Evolutionary conservation across 2,797 vertebrate genomes (phyloP), one percentile per base, ranked within the genome.

Genomic region (Arremon brunneinucha): DNA sequence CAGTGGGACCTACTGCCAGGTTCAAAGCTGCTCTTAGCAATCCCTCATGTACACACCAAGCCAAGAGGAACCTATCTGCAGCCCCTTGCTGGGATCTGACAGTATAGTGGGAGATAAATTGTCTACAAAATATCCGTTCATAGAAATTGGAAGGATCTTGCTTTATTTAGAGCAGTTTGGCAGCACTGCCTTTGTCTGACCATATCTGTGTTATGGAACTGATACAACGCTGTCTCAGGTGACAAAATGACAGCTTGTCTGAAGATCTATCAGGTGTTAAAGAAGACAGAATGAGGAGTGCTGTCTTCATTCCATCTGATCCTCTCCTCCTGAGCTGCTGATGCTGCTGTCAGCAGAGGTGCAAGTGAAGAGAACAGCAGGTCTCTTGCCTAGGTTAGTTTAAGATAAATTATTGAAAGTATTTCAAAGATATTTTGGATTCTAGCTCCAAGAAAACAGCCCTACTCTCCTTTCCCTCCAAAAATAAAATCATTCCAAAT

Each of bases 11-110:
- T 49, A 46, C 75, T 77, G 55, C 60, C 53, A 60, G 28, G 23
- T 70, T 90, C 83, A 71, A 80, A 85, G n/a, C 63, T 72, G 56
- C 52, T 89, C 60, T 79, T 67, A 65, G 32, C 74, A 47, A 46
- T 81, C 37, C 10, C 41, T 64, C 37, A 14, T 10, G 46, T 46
- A 47, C 67, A 49, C 52, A 81, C 12, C 34, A 74, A 74, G 23
- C 34, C 14, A 78, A 60, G 35, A 86, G n/a, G 18, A 89, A 8
- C 30, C 17, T 55, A 14, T 32, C 47, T 83, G 65, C 35, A 67
- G 46, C 13, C 35, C 20, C 41, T 93, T 90, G 17, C 59, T 82
- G 22, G 27, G 9, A 23, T 78, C n/a, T 81, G 35, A 53, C 27
- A 56, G 14, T 52, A 53, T 6, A 75, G 5, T 9, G 22, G 41